Percentiles rank a stretch among this genome's conserved stretches.
Evolutionary conservation across 2,797 vertebrate species (phyloP).

Genomic region (Halcyon chelicuti): DNA sequence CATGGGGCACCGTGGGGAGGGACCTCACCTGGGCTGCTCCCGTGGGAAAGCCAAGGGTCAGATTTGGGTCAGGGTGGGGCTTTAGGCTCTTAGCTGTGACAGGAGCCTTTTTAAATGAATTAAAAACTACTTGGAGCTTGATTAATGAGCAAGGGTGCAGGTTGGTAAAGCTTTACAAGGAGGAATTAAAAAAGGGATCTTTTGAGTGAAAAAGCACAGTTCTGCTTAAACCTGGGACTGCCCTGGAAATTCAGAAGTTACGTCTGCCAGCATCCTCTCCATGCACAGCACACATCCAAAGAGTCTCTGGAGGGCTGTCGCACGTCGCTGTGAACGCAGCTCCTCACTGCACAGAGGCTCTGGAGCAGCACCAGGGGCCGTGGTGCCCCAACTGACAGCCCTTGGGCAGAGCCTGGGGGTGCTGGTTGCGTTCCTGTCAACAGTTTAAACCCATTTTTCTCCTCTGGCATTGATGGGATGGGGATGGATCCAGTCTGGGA

Average conservation of each 20-base stretch:
- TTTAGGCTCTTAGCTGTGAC: neutral
- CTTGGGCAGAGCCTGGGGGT: fast-evolving
- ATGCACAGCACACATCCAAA: fast-evolving
- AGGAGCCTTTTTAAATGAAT: neutral
- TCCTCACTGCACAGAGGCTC: neutral
- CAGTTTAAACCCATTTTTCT: neutral
- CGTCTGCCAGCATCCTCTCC: fast-evolving
- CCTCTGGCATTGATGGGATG: neutral
- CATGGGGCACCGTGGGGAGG: fast-evolving
- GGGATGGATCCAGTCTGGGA: neutral
- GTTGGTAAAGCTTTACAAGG: neutral
- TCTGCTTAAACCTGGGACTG: neutral
- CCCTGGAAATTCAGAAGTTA: neutral
- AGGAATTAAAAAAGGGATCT: neutral
- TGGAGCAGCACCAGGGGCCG: fast-evolving
- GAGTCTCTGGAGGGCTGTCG: neutral
- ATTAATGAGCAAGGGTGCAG: neutral
- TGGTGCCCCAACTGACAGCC: fast-evolving
- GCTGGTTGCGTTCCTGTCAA: neutral
- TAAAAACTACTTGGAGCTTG: neutral
- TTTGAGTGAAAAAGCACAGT: neutral
- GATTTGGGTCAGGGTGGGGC: neutral
- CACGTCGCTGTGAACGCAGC: fast-evolving
- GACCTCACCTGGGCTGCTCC: fast-evolving
- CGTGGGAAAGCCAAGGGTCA: neutral